Conservation (phyloP, 2,888 invertebrate species). For the Adineta ricciae region DNA sequence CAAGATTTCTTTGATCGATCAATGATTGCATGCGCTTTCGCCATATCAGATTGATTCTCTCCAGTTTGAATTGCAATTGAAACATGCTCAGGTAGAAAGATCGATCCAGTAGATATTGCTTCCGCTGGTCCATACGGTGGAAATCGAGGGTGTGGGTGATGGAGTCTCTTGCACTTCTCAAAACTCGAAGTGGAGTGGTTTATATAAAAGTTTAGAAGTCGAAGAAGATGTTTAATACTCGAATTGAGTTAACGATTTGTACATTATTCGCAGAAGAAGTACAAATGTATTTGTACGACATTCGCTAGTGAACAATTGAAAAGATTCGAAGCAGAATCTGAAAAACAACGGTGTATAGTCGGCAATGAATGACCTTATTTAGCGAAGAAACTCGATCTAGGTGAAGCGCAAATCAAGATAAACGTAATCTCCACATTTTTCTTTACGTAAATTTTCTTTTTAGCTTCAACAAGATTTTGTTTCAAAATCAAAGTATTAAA, state of each 20-base stretch:
- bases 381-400: conserved; percentile 72
- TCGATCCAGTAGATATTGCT: too few relatives aligned
- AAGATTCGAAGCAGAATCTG: conserved; percentile 81
- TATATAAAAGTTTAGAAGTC: too few relatives aligned
- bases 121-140: neutral
- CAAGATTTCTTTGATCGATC: neutral
- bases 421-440: neutral
- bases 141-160: neutral
- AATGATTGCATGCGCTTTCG: neutral
- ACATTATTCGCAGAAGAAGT: neutral
- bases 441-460: neutral
- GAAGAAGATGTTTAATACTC: too few relatives aligned
- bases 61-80: neutral
- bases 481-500: conserved; percentile 79
- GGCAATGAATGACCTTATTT: conserved; percentile 80
- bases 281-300: conserved; percentile 79
- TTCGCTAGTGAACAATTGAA: conserved; percentile 92
- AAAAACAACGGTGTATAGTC: conserved; percentile 92
- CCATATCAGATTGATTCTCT: neutral
- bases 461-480: conserved; percentile 34
- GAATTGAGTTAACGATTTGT: too few relatives aligned
- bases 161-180: neutral
- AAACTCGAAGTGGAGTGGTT: too few relatives aligned
- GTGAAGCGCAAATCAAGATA: conserved; percentile 68
- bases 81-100: neutral